Evolutionary conservation across 2,888 invertebrate species (phyloP), one percentile per base, ranked within the genome.

Genomic region (Spisula solida): DNA sequence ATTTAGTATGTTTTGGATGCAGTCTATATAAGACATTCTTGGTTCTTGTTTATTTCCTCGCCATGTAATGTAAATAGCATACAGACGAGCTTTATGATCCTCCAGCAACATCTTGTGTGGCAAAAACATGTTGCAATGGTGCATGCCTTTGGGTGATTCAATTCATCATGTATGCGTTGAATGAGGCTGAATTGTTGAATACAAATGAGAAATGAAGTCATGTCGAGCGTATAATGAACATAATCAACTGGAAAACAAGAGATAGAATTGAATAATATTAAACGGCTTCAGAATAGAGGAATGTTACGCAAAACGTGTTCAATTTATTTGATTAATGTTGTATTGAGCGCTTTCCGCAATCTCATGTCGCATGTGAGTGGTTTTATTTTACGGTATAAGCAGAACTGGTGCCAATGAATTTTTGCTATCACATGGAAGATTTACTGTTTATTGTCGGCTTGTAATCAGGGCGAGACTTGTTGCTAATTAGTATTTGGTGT

Each of bases 251-350:
- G 34, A 34, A 75, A 34, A 34, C 75, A 34, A 34, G 16, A 18
- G 29, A 75, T 75, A 31, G 16, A 16, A 14, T 12, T 31, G 75
- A 75, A 75, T 75, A 75, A 34, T 31, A 75, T 75, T 75, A 34
- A 75, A 31, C 16, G 2, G 5, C 34, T 34, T 75, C 34, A 10
- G 31, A 75, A 75, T 75, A 31, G 75, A 18, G 16, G 34, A 75
- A 75, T 75, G 75, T 75, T 75, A 75, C 34, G 31, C 75, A 16
- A 75, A 75, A 75, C 75, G 2, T 75, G 34, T 18, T 75, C 75
- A 34, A 34, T 75, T 75, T 31, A 31, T 31, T 31, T 75, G 34
- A 75, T 34, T 31, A 75, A 34, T 34, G 16, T 75, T 34, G 75
- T 34, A 34, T 31, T 34, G 34, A 75, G 29, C 34, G 31, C 16